phyloP scores from a whole-genome alignment of 2,113 vertebrate species.

The Gavia stellata region DNA sequence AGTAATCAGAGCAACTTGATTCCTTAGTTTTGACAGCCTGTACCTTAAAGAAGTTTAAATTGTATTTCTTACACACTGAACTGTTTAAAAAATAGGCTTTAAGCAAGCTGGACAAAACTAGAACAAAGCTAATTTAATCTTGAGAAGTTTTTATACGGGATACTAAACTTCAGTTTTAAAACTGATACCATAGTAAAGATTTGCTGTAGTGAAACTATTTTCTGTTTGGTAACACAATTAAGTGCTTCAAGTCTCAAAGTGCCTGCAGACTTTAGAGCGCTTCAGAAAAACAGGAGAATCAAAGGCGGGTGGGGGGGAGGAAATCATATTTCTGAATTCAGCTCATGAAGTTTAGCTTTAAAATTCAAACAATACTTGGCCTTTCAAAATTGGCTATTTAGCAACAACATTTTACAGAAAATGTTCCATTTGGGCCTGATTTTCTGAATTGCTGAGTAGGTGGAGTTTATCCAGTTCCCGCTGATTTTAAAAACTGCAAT shows the following conservation, averaged over 20 bases:
- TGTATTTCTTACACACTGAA: background rate
- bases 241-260: background rate
- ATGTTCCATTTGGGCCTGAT: background rate
- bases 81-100: background rate
- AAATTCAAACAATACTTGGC: background rate
- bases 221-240: background rate
- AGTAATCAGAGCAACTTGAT: constrained; percentile 72
- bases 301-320: background rate
- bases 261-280: background rate
- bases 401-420: background rate
- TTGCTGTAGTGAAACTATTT: background rate
- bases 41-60: background rate
- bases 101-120: background rate
- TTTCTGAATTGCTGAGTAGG: background rate
- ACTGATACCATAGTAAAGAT: background rate
- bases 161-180: background rate
- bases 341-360: background rate
- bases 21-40: background rate
- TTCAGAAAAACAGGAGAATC: background rate
- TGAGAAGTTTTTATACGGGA: background rate
- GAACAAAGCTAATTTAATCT: background rate
- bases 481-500: background rate
- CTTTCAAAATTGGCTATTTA: background rate
- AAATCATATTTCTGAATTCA: background rate
- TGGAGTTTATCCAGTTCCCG: background rate